These are phyloP conservation scores for Eupeodes latifasciatus DNA, from an alignment of 2,888 invertebrate genomes.

Conservation along the genomic window DNA sequence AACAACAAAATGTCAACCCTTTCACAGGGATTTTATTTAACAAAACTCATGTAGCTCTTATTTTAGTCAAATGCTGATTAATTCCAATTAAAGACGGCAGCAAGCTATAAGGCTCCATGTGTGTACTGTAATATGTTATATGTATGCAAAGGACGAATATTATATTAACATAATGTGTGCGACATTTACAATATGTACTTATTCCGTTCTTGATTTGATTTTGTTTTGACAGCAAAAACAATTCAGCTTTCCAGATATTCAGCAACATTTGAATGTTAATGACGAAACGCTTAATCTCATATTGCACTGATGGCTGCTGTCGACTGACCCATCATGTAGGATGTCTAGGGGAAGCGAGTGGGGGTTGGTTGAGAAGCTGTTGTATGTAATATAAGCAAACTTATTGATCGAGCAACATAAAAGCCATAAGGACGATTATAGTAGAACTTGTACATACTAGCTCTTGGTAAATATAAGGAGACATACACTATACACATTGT, in stretches of 20 bases:
- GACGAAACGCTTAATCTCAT: constrained; percentile 24
- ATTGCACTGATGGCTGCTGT: not conserved
- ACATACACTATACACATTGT: not conserved
- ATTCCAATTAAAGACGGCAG: not conserved
- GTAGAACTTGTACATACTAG: not conserved
- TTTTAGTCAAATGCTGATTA: constrained; percentile 34
- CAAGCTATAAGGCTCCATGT: not conserved
- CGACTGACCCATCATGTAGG: not conserved
- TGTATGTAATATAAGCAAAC: not conserved
- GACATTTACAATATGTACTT: not conserved
- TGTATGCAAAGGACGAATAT: not conserved
- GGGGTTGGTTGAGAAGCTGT: not conserved
- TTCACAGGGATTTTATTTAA: not conserved
- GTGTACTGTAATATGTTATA: not conserved
- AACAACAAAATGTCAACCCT: not conserved
- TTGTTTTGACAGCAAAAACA: constrained; percentile 37
- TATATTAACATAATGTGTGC: constrained; percentile 35
- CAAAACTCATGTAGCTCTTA: not conserved
- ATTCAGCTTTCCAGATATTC: constrained; percentile 13
- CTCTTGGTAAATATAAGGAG: not conserved
- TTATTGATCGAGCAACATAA: constrained; percentile 27
- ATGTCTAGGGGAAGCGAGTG: no score
- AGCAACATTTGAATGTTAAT: constrained; percentile 29
- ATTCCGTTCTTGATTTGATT: constrained; percentile 9
- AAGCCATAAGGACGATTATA: constrained; percentile 1